phyloP scores from a whole-genome alignment of 2,113 vertebrate genomes.

The Myanophis thanlyinensis region DNA sequence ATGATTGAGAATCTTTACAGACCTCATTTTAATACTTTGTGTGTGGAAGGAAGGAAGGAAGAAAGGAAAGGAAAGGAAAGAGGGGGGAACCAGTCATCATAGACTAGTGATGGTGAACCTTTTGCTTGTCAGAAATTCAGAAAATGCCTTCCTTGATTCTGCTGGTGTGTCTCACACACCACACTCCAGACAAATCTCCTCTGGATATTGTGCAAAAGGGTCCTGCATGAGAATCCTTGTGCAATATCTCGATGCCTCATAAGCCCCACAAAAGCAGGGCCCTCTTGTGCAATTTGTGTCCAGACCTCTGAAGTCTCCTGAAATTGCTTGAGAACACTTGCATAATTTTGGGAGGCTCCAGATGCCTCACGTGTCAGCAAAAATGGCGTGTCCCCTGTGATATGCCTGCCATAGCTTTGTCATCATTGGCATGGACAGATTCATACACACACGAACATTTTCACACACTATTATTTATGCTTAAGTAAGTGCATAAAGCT shows the following conservation, averaged over 20 bases:
- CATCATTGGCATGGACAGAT: not conserved
- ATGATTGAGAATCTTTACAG: too few species aligned
- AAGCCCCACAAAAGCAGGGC: too few species aligned
- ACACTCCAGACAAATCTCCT: not conserved
- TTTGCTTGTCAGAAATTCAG: not conserved
- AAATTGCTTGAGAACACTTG: not conserved
- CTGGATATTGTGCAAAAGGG: not conserved
- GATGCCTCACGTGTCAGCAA: not conserved
- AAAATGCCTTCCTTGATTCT: not conserved
- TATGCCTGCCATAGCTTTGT: not conserved
- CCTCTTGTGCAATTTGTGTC: not conserved
- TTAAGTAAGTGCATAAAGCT: not conserved
- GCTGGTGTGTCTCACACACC: not conserved
- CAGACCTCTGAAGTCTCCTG: not conserved
- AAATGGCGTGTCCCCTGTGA: not conserved
- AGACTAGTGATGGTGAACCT: not conserved
- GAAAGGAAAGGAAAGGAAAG: too few species aligned
- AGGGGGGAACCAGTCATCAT: not conserved
- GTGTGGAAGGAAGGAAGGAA: not conserved
- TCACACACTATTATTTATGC: conserved; percentile 5
- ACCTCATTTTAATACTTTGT: conserved; percentile 5
- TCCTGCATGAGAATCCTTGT: not conserved
- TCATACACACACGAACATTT: not conserved
- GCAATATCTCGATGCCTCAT: too few species aligned
- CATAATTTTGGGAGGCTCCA: not conserved